These are phyloP conservation scores for Drosophila sp. DNA, from an alignment of 1,140 invertebrate genomes.

Conservation along the genomic window DNA sequence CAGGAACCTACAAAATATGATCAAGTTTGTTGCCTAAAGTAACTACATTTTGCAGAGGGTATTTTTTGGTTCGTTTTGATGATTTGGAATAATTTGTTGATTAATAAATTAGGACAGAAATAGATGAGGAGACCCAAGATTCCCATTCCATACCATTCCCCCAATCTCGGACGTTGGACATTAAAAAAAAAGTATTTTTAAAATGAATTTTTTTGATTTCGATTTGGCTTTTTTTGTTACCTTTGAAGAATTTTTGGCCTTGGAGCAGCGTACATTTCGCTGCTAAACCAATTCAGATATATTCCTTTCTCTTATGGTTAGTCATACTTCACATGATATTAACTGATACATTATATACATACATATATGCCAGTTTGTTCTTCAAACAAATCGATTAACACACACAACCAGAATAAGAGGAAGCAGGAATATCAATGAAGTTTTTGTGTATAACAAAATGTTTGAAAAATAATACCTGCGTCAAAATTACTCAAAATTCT, in stretches of 20 bases:
- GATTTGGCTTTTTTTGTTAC: background rate
- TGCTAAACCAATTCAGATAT: slow-evolving; percentile 24
- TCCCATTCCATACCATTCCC: background rate
- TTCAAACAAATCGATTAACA: slow-evolving; percentile 62
- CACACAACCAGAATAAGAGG: slow-evolving; percentile 27
- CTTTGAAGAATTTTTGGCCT: slow-evolving; percentile 34
- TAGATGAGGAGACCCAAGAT: slow-evolving; percentile 9
- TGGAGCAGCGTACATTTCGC: slow-evolving; percentile 27
- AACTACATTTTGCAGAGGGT: background rate
- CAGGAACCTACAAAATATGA: slow-evolving; percentile 5
- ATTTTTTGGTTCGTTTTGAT: background rate
- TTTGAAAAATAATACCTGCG: slow-evolving; percentile 9
- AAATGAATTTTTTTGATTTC: slow-evolving; percentile 14
- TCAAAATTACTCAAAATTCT: slow-evolving; percentile 50
- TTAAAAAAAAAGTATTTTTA: slow-evolving; percentile 37
- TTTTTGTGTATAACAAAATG: slow-evolving; percentile 26
- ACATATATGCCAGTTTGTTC: slow-evolving; percentile 26
- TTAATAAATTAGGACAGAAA: slow-evolving; percentile 30
- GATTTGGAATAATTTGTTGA: slow-evolving; percentile 33
- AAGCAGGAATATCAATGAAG: slow-evolving; percentile 37
- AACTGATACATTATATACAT: slow-evolving; percentile 17
- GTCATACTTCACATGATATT: slow-evolving; percentile 38
- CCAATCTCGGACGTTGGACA: background rate
- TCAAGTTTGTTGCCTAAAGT: background rate
- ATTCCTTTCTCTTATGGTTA: slow-evolving; percentile 29